Conservation (phyloP, 2,888 invertebrate species). For the Agriotes lineatus region DNA sequence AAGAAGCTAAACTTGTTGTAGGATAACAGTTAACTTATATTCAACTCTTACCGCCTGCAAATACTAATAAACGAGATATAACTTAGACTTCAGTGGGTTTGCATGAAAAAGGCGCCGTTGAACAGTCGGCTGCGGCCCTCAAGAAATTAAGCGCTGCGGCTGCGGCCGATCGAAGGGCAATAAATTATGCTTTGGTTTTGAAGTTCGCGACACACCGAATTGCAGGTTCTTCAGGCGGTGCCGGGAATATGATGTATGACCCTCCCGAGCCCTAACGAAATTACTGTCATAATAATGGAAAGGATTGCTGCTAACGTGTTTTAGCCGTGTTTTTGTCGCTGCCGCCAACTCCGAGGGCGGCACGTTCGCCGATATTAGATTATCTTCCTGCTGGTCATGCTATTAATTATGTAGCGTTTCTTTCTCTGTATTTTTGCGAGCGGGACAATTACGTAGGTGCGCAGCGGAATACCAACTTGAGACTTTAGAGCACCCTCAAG, state of each 20-base stretch:
- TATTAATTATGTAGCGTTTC: constrained; percentile 29
- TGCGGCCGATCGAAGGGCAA: constrained; percentile 23
- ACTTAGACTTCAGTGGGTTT: too few species aligned
- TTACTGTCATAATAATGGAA: constrained; percentile 57
- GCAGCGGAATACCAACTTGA: too few species aligned
- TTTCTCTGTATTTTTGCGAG: too few species aligned
- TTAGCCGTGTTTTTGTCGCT: constrained; percentile 54
- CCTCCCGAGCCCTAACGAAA: constrained; percentile 53
- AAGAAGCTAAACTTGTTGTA: too few species aligned
- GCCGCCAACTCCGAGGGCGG: constrained; percentile 36
- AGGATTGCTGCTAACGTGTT: constrained; percentile 56
- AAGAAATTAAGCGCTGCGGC: too few species aligned
- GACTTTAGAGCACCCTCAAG: too few species aligned
- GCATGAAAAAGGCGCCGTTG: too few species aligned
- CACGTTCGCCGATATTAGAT: constrained; percentile 26
- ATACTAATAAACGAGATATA: too few species aligned
- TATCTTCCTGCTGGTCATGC: constrained; percentile 29
- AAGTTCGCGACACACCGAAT: constrained; percentile 28
- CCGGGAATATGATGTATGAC: constrained; percentile 55
- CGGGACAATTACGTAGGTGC: too few species aligned
- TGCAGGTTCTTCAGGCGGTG: constrained; percentile 34
- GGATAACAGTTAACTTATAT: too few species aligned
- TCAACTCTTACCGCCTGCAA: too few species aligned
- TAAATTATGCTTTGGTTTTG: constrained; percentile 26
- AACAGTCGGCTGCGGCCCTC: too few species aligned